Percentiles rank a stretch among this genome's conserved stretches.
phyloP scores from a whole-genome alignment of 2,797 vertebrate species.

The Chanos chanos region DNA sequence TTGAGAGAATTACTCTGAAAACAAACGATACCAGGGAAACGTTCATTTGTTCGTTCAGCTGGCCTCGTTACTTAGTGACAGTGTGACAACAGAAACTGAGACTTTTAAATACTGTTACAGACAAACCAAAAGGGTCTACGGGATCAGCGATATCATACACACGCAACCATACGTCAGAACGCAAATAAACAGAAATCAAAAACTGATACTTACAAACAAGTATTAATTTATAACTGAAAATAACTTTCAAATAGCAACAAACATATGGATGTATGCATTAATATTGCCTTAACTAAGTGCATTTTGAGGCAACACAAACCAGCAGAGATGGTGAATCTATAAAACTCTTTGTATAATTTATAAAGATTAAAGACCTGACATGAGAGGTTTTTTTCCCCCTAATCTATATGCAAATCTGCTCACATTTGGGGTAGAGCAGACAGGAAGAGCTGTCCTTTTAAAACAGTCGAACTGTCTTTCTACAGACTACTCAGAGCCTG shows the following conservation, averaged over 20 bases:
- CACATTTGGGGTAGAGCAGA: too few species aligned
- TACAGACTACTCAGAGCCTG: too few species aligned
- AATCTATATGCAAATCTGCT: too few species aligned
- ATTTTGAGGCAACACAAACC: slow-evolving; percentile 21
- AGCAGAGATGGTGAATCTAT: slow-evolving; percentile 1
- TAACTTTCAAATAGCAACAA: not conserved
- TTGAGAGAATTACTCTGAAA: slow-evolving; percentile 46
- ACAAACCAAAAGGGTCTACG: slow-evolving; percentile 33
- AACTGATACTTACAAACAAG: slow-evolving; percentile 43
- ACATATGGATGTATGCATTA: slow-evolving; percentile 34
- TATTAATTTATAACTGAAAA: slow-evolving; percentile 47
- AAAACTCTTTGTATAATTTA: too few species aligned
- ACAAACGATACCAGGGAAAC: slow-evolving; percentile 47
- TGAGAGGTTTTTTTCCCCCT: too few species aligned
- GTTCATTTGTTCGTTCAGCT: slow-evolving; percentile 52
- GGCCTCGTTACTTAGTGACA: slow-evolving; percentile 33
- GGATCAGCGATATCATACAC: slow-evolving; percentile 37
- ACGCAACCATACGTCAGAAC: slow-evolving; percentile 45
- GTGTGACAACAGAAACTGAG: slow-evolving; percentile 32
- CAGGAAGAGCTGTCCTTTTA: too few species aligned
- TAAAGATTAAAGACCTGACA: too few species aligned
- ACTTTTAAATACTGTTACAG: slow-evolving; percentile 35
- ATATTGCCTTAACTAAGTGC: slow-evolving; percentile 31
- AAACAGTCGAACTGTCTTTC: too few species aligned
- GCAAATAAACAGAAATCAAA: slow-evolving; percentile 37